Evolutionary conservation across 1,140 invertebrate species (phyloP), one percentile per base, ranked within the genome.

Genomic region (Patella vulgata): DNA sequence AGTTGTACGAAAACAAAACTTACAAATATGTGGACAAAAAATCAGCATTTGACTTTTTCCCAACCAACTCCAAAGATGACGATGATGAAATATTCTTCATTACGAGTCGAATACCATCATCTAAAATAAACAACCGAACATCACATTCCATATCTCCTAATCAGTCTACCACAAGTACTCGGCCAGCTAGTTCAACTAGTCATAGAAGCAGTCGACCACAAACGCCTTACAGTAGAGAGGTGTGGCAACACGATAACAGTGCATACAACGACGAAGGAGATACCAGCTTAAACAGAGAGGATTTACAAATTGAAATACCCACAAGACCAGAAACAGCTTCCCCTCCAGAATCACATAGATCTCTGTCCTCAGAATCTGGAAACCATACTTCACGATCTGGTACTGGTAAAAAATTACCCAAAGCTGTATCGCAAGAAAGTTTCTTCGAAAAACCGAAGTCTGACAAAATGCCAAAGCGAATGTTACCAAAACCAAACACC

Each of bases 1-100:
- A 72, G 51, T 60, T 76, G 25, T 74, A 73, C 25, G 36, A 48
- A 40, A 62, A 60, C 55, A 42, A 36, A 40, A 21, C 28, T 39
- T 30, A 17, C 4, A 19, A 54, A 21, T 57, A 33, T 36, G 31
- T 56, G 23, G 40, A 59, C 53, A 53, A 46, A 9, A 46, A 61
- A 33, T 48, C 43, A 39, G 46, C 59, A 36, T 27, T 59, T 19
- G 59, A 54, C 28, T 58, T 55, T 19, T 64, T 48, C 19, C 58
- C 70, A 47, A 50, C 44, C 11, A 60, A 50, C 8, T 53, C 55
- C 25, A 57, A 55, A 31, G 54, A 51, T 52, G 59, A 71, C 60
- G 71, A 76, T 56, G 75, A 77, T 59, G 75, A 78, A 63, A 73
- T 75, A 42, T 75, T 70, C 46, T 52, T 73, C 31, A 70, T 72